These are phyloP conservation scores for Clusia tigrina DNA, from an alignment of 2,888 invertebrate species.

Conservation along the genomic window DNA sequence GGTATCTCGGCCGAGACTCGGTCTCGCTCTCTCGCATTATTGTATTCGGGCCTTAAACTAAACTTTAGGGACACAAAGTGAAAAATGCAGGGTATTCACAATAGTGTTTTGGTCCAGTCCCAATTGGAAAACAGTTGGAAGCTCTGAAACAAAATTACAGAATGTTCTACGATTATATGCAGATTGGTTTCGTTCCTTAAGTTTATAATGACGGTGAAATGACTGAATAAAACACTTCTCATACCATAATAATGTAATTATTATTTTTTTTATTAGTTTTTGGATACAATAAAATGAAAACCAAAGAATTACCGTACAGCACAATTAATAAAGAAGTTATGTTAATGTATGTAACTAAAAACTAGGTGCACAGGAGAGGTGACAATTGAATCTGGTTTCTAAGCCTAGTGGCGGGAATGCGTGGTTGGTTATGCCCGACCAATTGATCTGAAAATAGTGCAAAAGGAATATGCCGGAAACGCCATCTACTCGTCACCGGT, in stretches of 20 bases:
- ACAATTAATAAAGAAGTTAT: neutral
- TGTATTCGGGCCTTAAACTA: no score
- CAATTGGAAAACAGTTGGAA: no score
- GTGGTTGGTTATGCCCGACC: neutral
- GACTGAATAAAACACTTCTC: neutral
- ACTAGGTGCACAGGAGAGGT: neutral
- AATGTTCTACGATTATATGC: neutral
- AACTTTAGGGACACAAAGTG: no score
- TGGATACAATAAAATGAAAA: neutral
- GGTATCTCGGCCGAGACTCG: no score
- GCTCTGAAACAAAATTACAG: no score
- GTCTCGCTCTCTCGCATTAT: no score
- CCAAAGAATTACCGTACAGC: neutral
- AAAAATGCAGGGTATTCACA: no score
- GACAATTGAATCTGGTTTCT: neutral
- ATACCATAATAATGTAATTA: neutral
- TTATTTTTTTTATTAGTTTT: neutral
- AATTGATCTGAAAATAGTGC: neutral
- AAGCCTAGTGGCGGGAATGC: neutral
- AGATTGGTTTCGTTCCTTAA: neutral
- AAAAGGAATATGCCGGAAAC: neutral
- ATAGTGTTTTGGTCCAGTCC: no score
- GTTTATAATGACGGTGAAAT: neutral
- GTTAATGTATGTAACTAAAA: neutral
- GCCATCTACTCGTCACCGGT: slow-evolving; percentile 45